These are phyloP conservation scores for Tetraodon nigroviridis DNA, from an alignment of 2,113 vertebrate species.

Conservation along the genomic window DNA sequence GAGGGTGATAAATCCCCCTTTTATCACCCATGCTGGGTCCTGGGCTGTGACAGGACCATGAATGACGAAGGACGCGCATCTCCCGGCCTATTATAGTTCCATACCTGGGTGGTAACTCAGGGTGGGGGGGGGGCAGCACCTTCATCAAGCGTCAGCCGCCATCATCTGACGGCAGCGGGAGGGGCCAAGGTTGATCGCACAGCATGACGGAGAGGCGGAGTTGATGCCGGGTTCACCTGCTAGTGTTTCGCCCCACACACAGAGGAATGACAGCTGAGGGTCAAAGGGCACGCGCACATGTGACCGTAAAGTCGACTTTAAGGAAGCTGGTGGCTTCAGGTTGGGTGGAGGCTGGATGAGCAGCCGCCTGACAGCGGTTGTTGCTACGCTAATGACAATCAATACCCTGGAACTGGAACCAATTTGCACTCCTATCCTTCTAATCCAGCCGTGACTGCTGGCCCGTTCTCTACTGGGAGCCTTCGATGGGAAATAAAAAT, in stretches of 20 bases:
- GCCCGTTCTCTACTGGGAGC: background rate
- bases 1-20: conserved; percentile 15
- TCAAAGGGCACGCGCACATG: background rate
- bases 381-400: no score
- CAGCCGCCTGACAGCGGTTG: no score
- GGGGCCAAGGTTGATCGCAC: conserved; percentile 51
- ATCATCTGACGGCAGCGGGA: conserved; percentile 20
- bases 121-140: conserved; percentile 13
- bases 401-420: no score
- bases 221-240: conserved; percentile 25
- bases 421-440: background rate
- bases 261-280: background rate
- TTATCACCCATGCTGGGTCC: conserved; percentile 38
- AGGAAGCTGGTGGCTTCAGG: background rate
- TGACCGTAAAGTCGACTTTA: background rate
- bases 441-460: background rate
- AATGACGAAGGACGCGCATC: conserved; percentile 31
- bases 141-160: conserved; percentile 31
- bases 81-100: conserved; percentile 28
- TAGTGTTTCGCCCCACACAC: conserved; percentile 11
- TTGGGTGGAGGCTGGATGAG: no score
- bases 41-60: conserved; percentile 7
- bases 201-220: conserved; percentile 7
- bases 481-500: background rate
- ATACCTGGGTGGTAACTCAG: conserved; percentile 34